Percentiles rank a stretch among this genome's conserved stretches.
Conservation (phyloP, 2,797 vertebrate genomes). For the Lophius americanus region DNA sequence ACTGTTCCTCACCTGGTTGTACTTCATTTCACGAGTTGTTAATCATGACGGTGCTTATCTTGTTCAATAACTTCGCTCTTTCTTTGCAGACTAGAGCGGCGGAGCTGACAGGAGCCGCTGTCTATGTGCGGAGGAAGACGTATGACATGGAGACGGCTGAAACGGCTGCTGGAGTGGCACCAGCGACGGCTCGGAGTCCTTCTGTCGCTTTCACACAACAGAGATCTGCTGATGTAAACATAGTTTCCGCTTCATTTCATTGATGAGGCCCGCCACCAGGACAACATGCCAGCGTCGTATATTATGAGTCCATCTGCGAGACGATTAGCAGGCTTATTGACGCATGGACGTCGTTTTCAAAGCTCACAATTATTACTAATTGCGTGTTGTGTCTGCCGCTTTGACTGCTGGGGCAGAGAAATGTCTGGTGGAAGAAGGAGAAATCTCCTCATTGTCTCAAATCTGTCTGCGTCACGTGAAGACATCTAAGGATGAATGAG, state of each 20-base stretch:
- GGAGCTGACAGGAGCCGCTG: conserved; percentile 52
- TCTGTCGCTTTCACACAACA: conserved; percentile 80
- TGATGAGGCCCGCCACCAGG: conserved; percentile 83
- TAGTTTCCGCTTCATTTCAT: conserved; percentile 84
- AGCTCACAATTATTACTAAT: conserved; percentile 4
- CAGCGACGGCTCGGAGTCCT: conserved; percentile 43
- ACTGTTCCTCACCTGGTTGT: conserved; percentile 59
- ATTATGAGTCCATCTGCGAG: conserved; percentile 86
- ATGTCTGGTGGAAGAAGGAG: not conserved
- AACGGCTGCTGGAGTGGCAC: conserved; percentile 41
- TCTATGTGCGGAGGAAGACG: conserved; percentile 18
- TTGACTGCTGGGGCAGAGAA: no score
- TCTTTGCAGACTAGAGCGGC: conserved; percentile 32
- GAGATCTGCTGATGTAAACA: conserved; percentile 85
- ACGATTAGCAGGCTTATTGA: conserved; percentile 50
- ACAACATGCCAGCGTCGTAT: conserved; percentile 74
- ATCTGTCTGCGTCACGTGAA: not conserved
- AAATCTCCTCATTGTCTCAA: not conserved
- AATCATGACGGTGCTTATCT: conserved; percentile 74
- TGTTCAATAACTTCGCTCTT: conserved; percentile 61
- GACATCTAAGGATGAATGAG: not conserved
- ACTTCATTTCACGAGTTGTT: conserved; percentile 77
- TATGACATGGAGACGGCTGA: conserved; percentile 42
- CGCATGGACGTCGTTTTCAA: conserved; percentile 18
- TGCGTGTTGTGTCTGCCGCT: no score